These are phyloP conservation scores for Takifugu bimaculatus DNA, from an alignment of 2,113 vertebrate species.

Conservation along the genomic window DNA sequence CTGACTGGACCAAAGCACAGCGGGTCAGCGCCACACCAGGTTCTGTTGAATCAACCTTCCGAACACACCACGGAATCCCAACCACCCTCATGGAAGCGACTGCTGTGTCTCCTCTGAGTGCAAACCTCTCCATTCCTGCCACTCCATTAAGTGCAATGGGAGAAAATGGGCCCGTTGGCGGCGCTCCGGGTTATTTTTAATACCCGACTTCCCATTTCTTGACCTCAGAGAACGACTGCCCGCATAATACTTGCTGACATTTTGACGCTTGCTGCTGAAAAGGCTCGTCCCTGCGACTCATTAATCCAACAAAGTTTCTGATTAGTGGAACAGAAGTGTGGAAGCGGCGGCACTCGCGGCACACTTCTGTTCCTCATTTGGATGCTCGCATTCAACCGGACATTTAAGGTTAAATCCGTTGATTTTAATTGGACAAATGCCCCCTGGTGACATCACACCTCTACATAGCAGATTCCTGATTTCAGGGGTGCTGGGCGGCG, in stretches of 20 bases:
- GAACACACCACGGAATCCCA: background rate
- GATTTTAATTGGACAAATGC: slow-evolving; percentile 1
- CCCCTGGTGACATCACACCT: background rate
- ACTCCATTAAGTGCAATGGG: slow-evolving; percentile 28
- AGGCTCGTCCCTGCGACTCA: background rate
- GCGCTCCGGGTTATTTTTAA: slow-evolving; percentile 29
- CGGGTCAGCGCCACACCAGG: background rate
- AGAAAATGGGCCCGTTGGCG: slow-evolving; percentile 14
- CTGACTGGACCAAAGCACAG: background rate
- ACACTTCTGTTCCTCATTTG: background rate
- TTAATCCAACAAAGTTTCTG: slow-evolving; percentile 13
- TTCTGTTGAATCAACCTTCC: slow-evolving; percentile 21
- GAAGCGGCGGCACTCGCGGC: background rate
- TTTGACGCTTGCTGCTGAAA: slow-evolving; percentile 19
- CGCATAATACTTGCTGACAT: slow-evolving; percentile 12
- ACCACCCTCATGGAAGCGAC: no score
- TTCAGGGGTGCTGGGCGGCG: no score
- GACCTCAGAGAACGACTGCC: slow-evolving; percentile 22
- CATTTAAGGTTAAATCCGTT: background rate
- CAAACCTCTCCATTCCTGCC: slow-evolving; percentile 22
- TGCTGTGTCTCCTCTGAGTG: slow-evolving; percentile 4
- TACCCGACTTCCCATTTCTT: slow-evolving; percentile 7
- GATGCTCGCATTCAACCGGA: background rate
- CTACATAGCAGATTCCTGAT: no score
- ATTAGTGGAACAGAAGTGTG: background rate